Base-by-base conservation (phyloP, 2,888 invertebrate genomes). In the Omphaloscelis lunosa region DNA sequence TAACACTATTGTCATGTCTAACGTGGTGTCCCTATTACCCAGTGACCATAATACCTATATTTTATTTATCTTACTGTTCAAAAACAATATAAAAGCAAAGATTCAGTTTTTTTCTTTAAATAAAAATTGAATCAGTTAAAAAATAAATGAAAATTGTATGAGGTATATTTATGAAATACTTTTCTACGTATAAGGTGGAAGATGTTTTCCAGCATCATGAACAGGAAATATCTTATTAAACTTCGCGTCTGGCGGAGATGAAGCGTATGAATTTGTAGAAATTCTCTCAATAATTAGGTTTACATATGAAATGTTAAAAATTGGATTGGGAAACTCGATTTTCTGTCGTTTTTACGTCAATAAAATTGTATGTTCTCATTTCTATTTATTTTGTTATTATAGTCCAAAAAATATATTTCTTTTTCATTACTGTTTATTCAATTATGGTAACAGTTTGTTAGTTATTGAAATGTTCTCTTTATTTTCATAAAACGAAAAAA, bases 141-240 rank as follows among this genome's bases (percentile, higher is more conserved):
- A 75, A 72, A n/a, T 41, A 34, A 79, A 74, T 45, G 1, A n/a
- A 77, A 45, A 34, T 41, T 11, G 45, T 27, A 34, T 23, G 17
- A 45, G 34, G 51, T 58, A 70, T 70, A 84, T 85, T 89, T 86
- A 86, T 86, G 84, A 86, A 89, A 88, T 86, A 78, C 65, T 87
- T 85, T 85, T 74, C 65, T 34, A 34, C 67, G 73, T 80, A n/a
- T n/a, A n/a, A 75, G 79, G 75, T 83, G 74, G 67, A 62, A 77
- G 73, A 70, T 72, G 77, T 72, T 79, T 88, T 87, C 86, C 83
- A 82, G 78, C 78, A 87, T 85, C 86, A 87, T 86, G 89, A 88
- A 84, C 88, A 86, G 89, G 89, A 89, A 91, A 90, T 88, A 90
- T 90, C 88, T 89, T 89, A 90, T 91, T 91, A 90, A 90, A 91